A percentile compares a stretch with the other conserved stretches of the same genome.
These are phyloP conservation scores for Harpegnathos saltator DNA, from an alignment of 1,140 invertebrate genomes.

Conservation along the genomic window DNA sequence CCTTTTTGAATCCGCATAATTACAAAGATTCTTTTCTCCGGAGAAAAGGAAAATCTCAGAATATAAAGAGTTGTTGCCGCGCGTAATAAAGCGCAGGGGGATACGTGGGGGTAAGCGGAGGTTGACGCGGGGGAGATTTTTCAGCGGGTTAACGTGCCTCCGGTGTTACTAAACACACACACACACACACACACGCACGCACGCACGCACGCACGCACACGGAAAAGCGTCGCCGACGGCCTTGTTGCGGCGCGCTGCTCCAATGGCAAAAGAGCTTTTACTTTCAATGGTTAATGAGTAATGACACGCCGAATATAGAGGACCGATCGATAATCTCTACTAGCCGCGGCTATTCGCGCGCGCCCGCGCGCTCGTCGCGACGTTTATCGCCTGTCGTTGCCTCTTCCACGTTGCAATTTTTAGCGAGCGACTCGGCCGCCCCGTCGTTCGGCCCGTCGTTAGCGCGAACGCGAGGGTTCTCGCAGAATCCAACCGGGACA, in stretches of 20 bases:
- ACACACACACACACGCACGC: too few relatives aligned
- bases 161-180: too few relatives aligned
- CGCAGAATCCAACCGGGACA: neutral
- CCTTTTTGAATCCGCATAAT: too few relatives aligned
- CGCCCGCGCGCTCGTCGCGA: conserved; percentile 37
- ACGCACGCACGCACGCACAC: too few relatives aligned
- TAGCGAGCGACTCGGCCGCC: conserved; percentile 11
- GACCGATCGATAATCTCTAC: conserved; percentile 72
- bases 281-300: conserved; percentile 76
- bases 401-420: conserved; percentile 36
- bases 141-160: too few relatives aligned
- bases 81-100: neutral
- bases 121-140: too few relatives aligned
- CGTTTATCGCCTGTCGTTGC: conserved; percentile 51
- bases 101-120: neutral
- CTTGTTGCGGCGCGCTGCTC: neutral
- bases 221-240: too few relatives aligned
- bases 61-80: neutral
- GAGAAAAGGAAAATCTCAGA: too few relatives aligned
- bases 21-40: too few relatives aligned
- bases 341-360: conserved; percentile 38
- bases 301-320: conserved; percentile 70
- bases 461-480: neutral
- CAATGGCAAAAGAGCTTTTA: conserved; percentile 67
- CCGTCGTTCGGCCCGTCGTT: neutral